phyloP scores from a whole-genome alignment of 2,113 vertebrate genomes.

The Aspiorhynchus laticeps region DNA sequence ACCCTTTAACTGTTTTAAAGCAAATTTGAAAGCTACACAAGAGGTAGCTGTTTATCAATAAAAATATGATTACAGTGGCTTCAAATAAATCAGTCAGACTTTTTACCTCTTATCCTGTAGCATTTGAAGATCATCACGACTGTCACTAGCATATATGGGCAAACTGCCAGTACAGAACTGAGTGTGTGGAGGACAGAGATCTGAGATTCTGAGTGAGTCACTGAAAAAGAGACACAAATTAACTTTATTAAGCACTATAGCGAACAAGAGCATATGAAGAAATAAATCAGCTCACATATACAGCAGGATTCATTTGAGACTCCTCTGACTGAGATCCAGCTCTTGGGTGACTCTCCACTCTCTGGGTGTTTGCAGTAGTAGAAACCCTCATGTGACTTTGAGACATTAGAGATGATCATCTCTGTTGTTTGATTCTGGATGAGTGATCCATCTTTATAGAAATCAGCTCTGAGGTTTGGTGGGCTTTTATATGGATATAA shows the following conservation, averaged over 20 bases:
- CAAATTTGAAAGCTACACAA: too few species aligned
- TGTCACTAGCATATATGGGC: background rate
- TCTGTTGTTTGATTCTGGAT: constrained; percentile 28
- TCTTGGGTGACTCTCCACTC: too few species aligned
- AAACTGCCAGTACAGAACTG: background rate
- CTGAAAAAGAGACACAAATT: background rate
- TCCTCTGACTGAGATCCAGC: constrained; percentile 47
- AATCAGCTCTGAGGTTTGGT: background rate
- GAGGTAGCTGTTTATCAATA: too few species aligned
- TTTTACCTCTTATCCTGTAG: background rate
- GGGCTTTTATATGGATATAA: rapidly evolving
- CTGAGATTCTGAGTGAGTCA: background rate
- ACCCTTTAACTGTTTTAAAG: too few species aligned
- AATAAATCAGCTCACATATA: background rate
- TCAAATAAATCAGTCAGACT: too few species aligned
- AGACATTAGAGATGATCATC: constrained; percentile 40
- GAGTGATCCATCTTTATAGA: too few species aligned
- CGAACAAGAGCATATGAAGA: background rate
- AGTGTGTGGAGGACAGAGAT: background rate
- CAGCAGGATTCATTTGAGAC: background rate
- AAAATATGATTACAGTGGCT: too few species aligned
- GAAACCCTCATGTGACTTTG: too few species aligned
- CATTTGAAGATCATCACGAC: constrained; percentile 2
- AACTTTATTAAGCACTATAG: background rate
- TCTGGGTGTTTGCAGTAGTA: too few species aligned